Conservation (phyloP, 2,113 vertebrate genomes). For the Silurus glanis region DNA sequence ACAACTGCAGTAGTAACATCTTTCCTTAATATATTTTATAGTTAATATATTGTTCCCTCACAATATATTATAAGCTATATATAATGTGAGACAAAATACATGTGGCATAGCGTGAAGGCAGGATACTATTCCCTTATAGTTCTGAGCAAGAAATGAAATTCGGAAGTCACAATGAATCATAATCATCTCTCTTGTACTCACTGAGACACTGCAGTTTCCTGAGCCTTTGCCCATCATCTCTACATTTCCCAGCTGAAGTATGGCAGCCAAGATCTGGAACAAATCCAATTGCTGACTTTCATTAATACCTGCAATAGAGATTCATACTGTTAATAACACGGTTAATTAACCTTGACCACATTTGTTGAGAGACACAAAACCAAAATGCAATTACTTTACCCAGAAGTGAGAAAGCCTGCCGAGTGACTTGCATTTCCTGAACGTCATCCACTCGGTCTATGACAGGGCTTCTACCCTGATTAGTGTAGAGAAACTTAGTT, state of each 20-base stretch:
- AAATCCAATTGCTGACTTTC: constrained; percentile 89
- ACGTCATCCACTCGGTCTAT: constrained; percentile 89
- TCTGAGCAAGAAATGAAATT: background rate
- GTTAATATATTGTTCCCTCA: background rate
- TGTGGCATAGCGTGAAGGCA: background rate
- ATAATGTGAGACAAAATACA: too few species aligned
- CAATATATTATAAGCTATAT: background rate
- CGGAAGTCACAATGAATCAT: background rate
- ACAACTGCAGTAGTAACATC: background rate
- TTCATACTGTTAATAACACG: background rate
- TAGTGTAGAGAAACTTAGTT: constrained; percentile 84
- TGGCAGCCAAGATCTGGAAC: constrained; percentile 87
- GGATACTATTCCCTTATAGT: background rate
- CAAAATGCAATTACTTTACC: constrained; percentile 71
- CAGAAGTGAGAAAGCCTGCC: constrained; percentile 85
- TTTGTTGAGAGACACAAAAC: background rate
- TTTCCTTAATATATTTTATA: background rate
- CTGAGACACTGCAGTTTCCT: constrained; percentile 83
- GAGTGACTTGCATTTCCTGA: constrained; percentile 84
- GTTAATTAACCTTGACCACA: background rate
- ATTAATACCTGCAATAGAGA: constrained; percentile 77
- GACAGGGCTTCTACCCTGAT: constrained; percentile 84
- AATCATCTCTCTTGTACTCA: constrained; percentile 67
- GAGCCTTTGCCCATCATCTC: constrained; percentile 80
- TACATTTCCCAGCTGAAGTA: constrained; percentile 95